These are phyloP conservation scores for Labeo catla DNA, from an alignment of 2,113 vertebrate genomes.

Conservation along the genomic window DNA sequence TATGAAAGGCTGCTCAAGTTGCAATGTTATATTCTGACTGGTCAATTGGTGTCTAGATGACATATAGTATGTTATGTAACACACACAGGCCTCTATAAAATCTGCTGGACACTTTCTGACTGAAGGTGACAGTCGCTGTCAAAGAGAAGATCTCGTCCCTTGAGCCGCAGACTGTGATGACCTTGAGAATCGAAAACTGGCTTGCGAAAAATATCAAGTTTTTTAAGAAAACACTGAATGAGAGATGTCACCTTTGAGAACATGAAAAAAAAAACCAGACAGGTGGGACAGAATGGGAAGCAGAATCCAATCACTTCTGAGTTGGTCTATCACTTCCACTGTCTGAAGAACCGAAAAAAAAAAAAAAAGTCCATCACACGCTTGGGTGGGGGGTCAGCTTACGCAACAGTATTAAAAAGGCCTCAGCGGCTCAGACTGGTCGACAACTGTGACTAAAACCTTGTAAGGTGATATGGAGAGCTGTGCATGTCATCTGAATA, in stretches of 20 bases:
- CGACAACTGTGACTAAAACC: slow-evolving; percentile 12
- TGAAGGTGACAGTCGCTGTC: slow-evolving; percentile 46
- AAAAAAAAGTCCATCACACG: slow-evolving; percentile 27
- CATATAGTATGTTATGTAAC: slow-evolving; percentile 2
- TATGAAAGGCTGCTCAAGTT: not conserved
- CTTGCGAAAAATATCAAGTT: slow-evolving; percentile 23
- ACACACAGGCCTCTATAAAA: not conserved
- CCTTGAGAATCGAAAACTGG: slow-evolving; percentile 42
- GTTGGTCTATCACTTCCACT: slow-evolving; percentile 19
- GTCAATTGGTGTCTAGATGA: not conserved
- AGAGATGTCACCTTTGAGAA: not conserved
- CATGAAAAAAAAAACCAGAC: not conserved
- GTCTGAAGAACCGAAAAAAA: slow-evolving; percentile 4
- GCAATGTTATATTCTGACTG: not conserved
- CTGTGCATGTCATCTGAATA: slow-evolving; percentile 27
- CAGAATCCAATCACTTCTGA: slow-evolving; percentile 46
- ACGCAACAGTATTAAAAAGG: not conserved
- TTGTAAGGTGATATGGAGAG: slow-evolving; percentile 1
- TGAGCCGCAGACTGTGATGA: slow-evolving; percentile 35
- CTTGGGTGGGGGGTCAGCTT: not conserved
- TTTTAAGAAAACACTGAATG: not conserved
- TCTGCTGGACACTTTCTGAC: slow-evolving; percentile 23
- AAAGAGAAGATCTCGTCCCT: slow-evolving; percentile 31
- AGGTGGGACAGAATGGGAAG: slow-evolving; percentile 9
- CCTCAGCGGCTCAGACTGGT: not conserved